Evolutionary conservation across 2,888 invertebrate species (phyloP), one percentile per base, ranked within the genome.

Genomic region (Dichetophora obliterata): DNA sequence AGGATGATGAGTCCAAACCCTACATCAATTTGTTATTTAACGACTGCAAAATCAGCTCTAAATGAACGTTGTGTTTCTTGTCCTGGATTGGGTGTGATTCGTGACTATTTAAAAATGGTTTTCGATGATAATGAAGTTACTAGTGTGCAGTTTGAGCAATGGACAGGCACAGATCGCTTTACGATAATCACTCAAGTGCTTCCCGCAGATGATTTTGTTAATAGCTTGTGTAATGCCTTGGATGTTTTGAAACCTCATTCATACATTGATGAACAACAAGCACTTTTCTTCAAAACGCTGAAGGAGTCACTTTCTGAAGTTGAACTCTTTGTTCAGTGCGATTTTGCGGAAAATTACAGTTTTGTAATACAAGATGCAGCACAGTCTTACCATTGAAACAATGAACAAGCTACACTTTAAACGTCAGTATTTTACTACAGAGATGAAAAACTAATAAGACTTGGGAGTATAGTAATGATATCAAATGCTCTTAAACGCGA

Each of bases 261-360:
- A 8, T 50, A 69, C 48, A 69, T 69, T 24, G 50, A 48, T 22
- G 50, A 69, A 69, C 69, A 61, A 24, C 19, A 69, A 69, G 69
- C 69, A 50, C 31, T 31, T 31, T 31, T 31, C 31, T 31, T 31
- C 31, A 31, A 31, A 31, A 31, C 31, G 31, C 31, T 34, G 19
- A 69, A 69, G 69, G 69, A 69, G 24, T 31, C 69, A 19, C 43
- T 69, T n/a, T 50, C 52, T 69, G 69, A 69, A 69, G 52, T 5
- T 27, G 69, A 69, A 69, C 19, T 69, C 19, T 50, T 69, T 24
- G 52, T 69, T 19, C 69, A 69, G 50, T 69, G 50, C 22, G 50
- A 69, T 48, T 69, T 69, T 69, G 69, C 69, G n/a, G 69, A 48
- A 69, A 69, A 69, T 69, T 69, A 69, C 50, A 69, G 52, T 52